These are phyloP conservation scores for Catagonus wagneri DNA, from an alignment of 2,113 vertebrate genomes.

Conservation along the genomic window DNA sequence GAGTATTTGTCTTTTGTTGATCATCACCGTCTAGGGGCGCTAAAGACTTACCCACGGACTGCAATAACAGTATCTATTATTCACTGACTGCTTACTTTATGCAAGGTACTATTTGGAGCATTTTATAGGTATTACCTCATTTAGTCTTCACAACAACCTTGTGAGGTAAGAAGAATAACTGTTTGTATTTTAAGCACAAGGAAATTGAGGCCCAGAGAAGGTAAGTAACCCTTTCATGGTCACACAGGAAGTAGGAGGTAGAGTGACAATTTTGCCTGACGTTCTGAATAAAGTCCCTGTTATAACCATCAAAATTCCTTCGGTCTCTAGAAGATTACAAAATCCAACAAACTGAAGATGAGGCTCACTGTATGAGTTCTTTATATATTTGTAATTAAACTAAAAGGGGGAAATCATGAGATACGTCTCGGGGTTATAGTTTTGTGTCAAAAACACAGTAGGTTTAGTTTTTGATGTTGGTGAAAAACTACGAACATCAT, in stretches of 20 bases:
- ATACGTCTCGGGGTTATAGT: neutral
- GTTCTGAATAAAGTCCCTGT: neutral
- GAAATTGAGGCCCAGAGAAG: neutral
- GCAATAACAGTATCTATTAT: neutral
- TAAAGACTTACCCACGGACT: neutral
- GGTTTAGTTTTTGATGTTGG: neutral
- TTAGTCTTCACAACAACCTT: neutral
- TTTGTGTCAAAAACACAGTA: neutral
- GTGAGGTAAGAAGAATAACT: neutral
- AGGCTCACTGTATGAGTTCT: neutral
- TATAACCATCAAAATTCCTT: neutral
- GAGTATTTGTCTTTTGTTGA: neutral
- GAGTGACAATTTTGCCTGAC: neutral
- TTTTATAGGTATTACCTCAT: neutral
- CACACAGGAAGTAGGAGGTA: neutral
- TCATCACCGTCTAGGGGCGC: neutral
- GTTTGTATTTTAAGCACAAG: neutral
- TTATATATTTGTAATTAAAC: constrained; percentile 3
- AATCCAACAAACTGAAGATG: neutral
- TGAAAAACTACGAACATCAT: neutral
- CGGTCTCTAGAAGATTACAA: neutral
- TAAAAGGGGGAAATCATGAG: constrained; percentile 7
- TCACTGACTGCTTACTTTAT: neutral
- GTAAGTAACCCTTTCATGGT: neutral
- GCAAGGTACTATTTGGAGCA: neutral